Conservation (phyloP, 2,113 vertebrate species). For the Neopipo cinnamomea region DNA sequence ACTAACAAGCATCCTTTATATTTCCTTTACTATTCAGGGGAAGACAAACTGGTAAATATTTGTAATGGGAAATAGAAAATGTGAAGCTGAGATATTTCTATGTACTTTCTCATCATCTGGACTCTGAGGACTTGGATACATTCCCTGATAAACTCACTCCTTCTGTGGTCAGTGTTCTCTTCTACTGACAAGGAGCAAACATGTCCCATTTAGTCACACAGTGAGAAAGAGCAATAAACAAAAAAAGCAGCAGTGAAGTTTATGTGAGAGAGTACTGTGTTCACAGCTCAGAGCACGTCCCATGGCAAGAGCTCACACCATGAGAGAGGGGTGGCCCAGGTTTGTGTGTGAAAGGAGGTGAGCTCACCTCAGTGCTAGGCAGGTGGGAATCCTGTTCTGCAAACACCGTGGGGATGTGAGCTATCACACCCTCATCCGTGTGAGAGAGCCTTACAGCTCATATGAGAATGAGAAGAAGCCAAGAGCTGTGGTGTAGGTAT, state of each 20-base stretch:
- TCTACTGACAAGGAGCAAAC: background rate
- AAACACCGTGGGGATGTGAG: rapidly evolving
- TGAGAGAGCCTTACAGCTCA: background rate
- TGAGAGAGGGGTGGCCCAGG: background rate
- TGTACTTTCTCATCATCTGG: background rate
- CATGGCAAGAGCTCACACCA: background rate
- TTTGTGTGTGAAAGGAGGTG: background rate
- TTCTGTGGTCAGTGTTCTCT: background rate
- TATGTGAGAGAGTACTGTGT: background rate
- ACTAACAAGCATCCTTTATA: background rate
- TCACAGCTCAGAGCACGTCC: background rate
- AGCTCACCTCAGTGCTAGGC: rapidly evolving
- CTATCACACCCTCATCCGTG: background rate
- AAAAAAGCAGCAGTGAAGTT: background rate
- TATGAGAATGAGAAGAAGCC: rapidly evolving
- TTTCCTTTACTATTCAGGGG: background rate
- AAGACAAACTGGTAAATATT: background rate
- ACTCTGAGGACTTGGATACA: background rate
- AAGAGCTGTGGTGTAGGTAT: rapidly evolving
- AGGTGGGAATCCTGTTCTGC: background rate
- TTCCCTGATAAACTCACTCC: background rate
- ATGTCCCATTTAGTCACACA: background rate
- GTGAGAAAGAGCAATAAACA: background rate
- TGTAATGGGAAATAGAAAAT: background rate
- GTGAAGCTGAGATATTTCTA: background rate